phyloP scores from a whole-genome alignment of 2,888 invertebrate species.

The Tortrix viridana region DNA sequence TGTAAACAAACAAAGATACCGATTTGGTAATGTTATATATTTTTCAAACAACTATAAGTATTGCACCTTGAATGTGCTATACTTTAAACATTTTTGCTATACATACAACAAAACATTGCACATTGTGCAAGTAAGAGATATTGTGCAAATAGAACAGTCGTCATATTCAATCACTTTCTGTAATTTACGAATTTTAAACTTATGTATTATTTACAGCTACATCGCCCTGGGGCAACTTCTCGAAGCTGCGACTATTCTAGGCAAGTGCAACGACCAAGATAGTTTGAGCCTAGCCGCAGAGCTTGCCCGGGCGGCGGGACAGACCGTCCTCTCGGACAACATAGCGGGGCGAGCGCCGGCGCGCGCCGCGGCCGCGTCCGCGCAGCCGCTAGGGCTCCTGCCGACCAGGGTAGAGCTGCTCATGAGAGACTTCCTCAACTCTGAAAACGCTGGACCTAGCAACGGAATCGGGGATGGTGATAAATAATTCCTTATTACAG shows the following conservation, averaged over 20 bases:
- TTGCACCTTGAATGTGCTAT: too few species aligned
- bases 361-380: too few species aligned
- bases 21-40: too few species aligned
- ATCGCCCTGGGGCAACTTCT: slow-evolving; percentile 83
- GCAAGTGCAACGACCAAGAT: slow-evolving; percentile 80
- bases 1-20: too few species aligned
- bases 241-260: slow-evolving; percentile 85
- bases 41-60: too few species aligned
- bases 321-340: slow-evolving; percentile 65
- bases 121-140: too few species aligned
- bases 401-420: slow-evolving; percentile 59
- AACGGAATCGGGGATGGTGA: slow-evolving; percentile 33
- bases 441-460: not conserved
- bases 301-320: slow-evolving; percentile 81
- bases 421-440: slow-evolving; percentile 39
- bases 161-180: too few species aligned
- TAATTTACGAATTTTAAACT: too few species aligned
- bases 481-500: too few species aligned
- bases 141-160: too few species aligned
- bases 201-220: slow-evolving; percentile 71
- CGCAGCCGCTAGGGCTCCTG: slow-evolving; percentile 49
- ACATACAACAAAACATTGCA: too few species aligned
- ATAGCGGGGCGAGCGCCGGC: slow-evolving; percentile 53
- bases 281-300: slow-evolving; percentile 84
- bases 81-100: too few species aligned